Evolutionary conservation across 2,888 invertebrate genomes (phyloP), one percentile per base, ranked within the genome.

Genomic region (Melieria omissa): DNA sequence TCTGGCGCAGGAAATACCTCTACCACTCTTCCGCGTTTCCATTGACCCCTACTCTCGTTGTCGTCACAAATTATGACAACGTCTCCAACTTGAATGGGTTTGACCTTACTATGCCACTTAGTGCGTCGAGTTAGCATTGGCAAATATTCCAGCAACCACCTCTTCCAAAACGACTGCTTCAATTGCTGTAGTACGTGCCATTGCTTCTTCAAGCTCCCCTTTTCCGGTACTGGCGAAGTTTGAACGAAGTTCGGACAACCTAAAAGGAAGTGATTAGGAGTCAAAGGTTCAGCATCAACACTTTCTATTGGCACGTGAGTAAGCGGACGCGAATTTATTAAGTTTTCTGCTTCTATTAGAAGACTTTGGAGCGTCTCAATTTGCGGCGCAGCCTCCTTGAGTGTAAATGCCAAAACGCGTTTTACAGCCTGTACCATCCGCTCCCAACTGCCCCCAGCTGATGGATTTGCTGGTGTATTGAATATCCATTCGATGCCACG

Each of bases 31-130:
- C 71, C 70, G 14, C 70, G 68, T 58, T 75, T 73, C 79, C 79
- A 79, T 14, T 73, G 58, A 42, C 75, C 74, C 10, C 79, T 76
- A n/a, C 75, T 70, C 46, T 72, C 61, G 41, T 73, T 74, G 4
- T 75, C 73, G 47, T 78, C 78, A 14, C 77, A 60, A 4, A 79
- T 55, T 7, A 78, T 42, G 0, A 75, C 76, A 12, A 73, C 49
- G 44, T 75, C 66, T 4, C 73, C 16, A 16, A 16, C 1, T 16
- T 16, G 16, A 16, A 16, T 16, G 2, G 16, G 16, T 16, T 16
- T 16, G 16, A 16, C 16, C 16, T 16, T 16, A 42, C 62, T 70
- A 73, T 16, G 70, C 73, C 8, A 5, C n/a, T 58, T 58, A 62
- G 57, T 12, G 16, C 70, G 44, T 14, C 54, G 12, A 29, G 65